These are phyloP conservation scores for Eupeodes corollae DNA, from an alignment of 1,140 invertebrate genomes.

Conservation along the genomic window DNA sequence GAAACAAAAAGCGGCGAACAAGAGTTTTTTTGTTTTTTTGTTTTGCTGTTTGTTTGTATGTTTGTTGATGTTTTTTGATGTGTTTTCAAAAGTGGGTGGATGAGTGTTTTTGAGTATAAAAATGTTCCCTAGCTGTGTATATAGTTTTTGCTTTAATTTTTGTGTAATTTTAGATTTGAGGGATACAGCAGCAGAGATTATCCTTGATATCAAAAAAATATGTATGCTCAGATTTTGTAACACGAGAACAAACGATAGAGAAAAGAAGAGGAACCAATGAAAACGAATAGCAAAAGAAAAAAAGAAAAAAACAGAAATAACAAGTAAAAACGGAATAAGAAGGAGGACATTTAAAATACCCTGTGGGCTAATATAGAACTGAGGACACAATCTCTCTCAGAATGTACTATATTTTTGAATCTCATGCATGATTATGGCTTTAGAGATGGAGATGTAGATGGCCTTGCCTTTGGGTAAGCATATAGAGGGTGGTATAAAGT, in stretches of 20 bases:
- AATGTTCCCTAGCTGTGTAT: no score
- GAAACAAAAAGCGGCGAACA: background rate
- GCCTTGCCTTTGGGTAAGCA: no score
- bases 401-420: background rate
- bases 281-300: conserved; percentile 4
- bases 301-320: background rate
- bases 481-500: no score
- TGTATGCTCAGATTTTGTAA: background rate
- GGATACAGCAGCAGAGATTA: no score
- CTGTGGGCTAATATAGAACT: no score
- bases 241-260: conserved; percentile 6
- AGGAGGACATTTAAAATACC: background rate
- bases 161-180: no score
- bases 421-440: no score
- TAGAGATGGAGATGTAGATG: no score
- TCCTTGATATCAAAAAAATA: no score
- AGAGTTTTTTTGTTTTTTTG: background rate
- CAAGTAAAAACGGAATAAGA: conserved; percentile 1
- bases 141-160: no score
- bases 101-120: no score
- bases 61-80: background rate
- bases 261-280: conserved; percentile 1
- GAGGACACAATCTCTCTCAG: no score
- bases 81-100: background rate
- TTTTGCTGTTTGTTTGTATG: background rate